phyloP scores from a whole-genome alignment of 2,888 invertebrate genomes.

The Octonoba sinensis region DNA sequence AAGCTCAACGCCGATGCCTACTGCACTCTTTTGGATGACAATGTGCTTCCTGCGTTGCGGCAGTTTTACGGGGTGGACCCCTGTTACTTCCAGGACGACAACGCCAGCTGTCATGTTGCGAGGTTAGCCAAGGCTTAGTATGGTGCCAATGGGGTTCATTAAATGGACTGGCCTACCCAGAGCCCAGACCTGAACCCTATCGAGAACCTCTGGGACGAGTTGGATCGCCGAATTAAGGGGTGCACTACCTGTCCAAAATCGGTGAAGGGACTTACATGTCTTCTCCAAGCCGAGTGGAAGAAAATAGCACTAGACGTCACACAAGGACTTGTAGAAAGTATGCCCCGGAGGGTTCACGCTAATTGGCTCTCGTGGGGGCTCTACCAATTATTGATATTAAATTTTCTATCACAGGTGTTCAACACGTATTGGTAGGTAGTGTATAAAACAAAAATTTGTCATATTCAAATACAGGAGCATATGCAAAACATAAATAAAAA shows the following conservation, averaged over 20 bases:
- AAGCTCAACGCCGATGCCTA: too few species aligned
- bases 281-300: not conserved
- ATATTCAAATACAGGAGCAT: too few species aligned
- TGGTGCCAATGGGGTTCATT: constrained; percentile 3
- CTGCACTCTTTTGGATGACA: constrained; percentile 2
- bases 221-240: too few species aligned
- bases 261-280: not conserved
- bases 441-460: too few species aligned
- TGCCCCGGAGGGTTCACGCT: too few species aligned
- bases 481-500: too few species aligned
- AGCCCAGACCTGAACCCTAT: constrained; percentile 1
- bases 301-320: not conserved
- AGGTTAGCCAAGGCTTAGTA: not conserved
- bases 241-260: too few species aligned
- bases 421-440: not conserved
- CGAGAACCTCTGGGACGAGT: too few species aligned
- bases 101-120: not conserved
- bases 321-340: not conserved
- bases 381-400: not conserved
- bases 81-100: too few species aligned
- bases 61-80: constrained; percentile 8
- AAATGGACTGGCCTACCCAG: constrained; percentile 10
- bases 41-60: constrained; percentile 4
- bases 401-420: not conserved
- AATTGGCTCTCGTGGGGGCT: too few species aligned